phyloP scores from a whole-genome alignment of 2,113 vertebrate genomes.

The Trogon melanurus region DNA sequence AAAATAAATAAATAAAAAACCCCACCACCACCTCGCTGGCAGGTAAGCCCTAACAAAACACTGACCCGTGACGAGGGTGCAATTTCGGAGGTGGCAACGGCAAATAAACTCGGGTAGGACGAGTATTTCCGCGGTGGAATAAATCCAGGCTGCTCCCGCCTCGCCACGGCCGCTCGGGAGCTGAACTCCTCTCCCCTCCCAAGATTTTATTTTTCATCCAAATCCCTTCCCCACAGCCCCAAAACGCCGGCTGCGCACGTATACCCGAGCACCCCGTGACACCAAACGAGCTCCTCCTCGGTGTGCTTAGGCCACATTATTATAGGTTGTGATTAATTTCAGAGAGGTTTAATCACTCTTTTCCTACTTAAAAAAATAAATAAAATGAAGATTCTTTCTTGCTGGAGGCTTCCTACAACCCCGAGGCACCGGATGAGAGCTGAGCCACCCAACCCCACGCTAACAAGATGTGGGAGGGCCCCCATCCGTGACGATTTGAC shows the following conservation, averaged over 20 bases:
- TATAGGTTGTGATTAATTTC: background rate
- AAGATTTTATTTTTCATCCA: background rate
- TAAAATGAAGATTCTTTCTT: background rate
- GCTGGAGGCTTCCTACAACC: fast-evolving
- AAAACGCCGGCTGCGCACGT: fast-evolving
- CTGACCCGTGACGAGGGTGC: background rate
- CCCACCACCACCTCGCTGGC: background rate
- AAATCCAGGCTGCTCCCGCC: background rate
- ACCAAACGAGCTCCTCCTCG: fast-evolving
- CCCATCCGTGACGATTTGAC: background rate
- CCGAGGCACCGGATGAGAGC: fast-evolving
- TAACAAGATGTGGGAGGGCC: too few species aligned
- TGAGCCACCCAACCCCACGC: fast-evolving
- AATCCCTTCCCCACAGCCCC: background rate
- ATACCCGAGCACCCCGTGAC: background rate
- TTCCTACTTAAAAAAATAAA: background rate
- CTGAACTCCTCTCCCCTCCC: background rate
- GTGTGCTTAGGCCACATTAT: fast-evolving
- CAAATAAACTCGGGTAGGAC: background rate
- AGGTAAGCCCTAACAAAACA: background rate
- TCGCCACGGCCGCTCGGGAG: background rate
- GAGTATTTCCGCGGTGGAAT: background rate
- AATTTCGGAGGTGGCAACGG: background rate
- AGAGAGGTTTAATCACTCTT: background rate
- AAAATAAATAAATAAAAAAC: background rate